These are phyloP conservation scores for Galbula dea DNA, from an alignment of 2,113 vertebrate genomes.

Conservation along the genomic window DNA sequence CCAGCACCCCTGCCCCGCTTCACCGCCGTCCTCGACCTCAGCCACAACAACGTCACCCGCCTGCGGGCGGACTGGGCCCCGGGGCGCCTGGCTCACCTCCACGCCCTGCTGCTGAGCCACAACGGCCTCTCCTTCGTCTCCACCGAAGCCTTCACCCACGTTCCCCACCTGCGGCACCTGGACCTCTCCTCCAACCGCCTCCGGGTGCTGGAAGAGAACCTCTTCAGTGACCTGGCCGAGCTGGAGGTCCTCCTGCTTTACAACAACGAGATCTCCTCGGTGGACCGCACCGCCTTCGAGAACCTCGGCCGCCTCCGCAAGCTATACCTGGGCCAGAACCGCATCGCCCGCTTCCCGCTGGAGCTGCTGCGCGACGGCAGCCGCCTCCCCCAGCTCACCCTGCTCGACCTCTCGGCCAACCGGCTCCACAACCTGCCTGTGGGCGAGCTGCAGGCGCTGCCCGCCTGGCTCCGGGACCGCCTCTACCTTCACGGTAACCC, in stretches of 20 bases:
- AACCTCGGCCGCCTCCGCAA: slow-evolving; percentile 85
- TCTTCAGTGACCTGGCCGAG: slow-evolving; percentile 84
- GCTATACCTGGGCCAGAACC: slow-evolving; percentile 94
- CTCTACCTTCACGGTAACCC: slow-evolving; percentile 94
- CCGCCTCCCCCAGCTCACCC: slow-evolving; percentile 80
- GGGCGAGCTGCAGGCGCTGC: slow-evolving; percentile 81
- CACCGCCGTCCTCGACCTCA: slow-evolving; percentile 86
- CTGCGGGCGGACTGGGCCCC: slow-evolving; percentile 86
- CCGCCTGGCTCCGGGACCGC: slow-evolving; percentile 89
- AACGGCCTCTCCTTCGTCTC: slow-evolving; percentile 89
- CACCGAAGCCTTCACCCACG: slow-evolving; percentile 84
- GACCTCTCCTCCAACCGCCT: slow-evolving; percentile 92
- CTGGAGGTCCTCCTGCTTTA: slow-evolving; percentile 94
- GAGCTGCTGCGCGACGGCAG: slow-evolving; percentile 86
- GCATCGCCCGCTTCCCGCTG: slow-evolving; percentile 86
- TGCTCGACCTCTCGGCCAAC: slow-evolving; percentile 92
- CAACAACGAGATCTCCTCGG: slow-evolving; percentile 86
- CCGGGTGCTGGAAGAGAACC: slow-evolving; percentile 81
- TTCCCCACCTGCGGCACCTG: slow-evolving; percentile 86
- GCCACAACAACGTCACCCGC: slow-evolving; percentile 85
- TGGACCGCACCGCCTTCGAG: slow-evolving; percentile 86
- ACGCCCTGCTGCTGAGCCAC: slow-evolving; percentile 88
- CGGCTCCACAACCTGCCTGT: slow-evolving; percentile 80
- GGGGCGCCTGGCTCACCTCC: slow-evolving; percentile 79
- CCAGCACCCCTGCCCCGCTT: slow-evolving; percentile 82